A percentile compares a stretch with the other conserved stretches of the same genome.
Conservation (phyloP, 2,797 vertebrate species). For the Benthosema pterotum region DNA sequence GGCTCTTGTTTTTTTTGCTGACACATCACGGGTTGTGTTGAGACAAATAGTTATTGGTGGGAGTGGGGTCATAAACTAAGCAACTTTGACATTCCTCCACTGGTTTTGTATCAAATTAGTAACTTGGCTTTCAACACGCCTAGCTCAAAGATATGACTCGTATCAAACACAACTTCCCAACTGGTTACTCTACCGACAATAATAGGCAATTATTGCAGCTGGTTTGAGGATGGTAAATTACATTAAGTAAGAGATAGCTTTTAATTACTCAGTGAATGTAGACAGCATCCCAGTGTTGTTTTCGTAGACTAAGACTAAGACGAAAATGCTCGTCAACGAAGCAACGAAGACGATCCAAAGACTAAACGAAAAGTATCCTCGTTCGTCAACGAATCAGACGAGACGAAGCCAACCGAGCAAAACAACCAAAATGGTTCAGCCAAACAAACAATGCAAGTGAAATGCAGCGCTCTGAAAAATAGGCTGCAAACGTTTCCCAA, state of each 20-base stretch:
- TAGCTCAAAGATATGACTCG: constrained; percentile 14
- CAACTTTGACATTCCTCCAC: constrained; percentile 27
- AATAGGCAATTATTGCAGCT: constrained; percentile 29
- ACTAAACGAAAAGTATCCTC: too few relatives aligned
- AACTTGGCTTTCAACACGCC: constrained; percentile 15
- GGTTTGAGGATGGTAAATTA: constrained; percentile 14
- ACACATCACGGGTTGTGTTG: constrained; percentile 44
- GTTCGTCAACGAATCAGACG: too few relatives aligned
- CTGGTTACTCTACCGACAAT: constrained; percentile 14
- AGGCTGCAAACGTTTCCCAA: too few relatives aligned
- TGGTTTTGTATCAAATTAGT: constrained; percentile 23
- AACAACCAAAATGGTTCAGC: too few relatives aligned
- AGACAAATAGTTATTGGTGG: constrained; percentile 34
- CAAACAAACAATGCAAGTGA: too few relatives aligned
- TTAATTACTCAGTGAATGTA: background rate
- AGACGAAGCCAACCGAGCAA: too few relatives aligned
- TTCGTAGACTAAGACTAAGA: too few relatives aligned
- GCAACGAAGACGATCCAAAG: too few relatives aligned
- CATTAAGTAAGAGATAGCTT: constrained; percentile 27
- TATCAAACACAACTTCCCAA: constrained; percentile 38
- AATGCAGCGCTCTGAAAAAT: too few relatives aligned
- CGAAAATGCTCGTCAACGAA: too few relatives aligned
- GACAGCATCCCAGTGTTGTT: too few relatives aligned
- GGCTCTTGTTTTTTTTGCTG: constrained; percentile 51
- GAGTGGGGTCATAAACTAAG: constrained; percentile 26